Evolutionary conservation across 2,888 invertebrate species (phyloP).

Genomic region (Scaptomyza polygonia): DNA sequence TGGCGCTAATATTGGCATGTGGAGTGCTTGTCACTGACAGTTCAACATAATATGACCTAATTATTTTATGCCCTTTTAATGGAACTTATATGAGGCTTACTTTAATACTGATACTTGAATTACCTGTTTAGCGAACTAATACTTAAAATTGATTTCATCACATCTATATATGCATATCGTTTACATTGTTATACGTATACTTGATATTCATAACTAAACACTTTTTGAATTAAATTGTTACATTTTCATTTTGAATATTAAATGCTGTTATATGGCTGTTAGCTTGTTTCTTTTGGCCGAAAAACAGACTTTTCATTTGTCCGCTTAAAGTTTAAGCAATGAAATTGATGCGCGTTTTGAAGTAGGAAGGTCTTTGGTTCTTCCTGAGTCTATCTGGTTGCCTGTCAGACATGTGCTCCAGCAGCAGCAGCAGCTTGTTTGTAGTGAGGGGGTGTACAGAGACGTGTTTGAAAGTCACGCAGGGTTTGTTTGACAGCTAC

Average conservation of each 20-base stretch:
- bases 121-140: too few relatives aligned
- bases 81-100: too few relatives aligned
- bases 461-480: conserved; percentile 57
- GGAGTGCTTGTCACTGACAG: too few relatives aligned
- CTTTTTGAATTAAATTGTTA: background rate
- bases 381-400: conserved; percentile 7
- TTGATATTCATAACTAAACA: too few relatives aligned
- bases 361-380: conserved; percentile 20
- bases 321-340: conserved; percentile 35
- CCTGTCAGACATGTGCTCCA: conserved; percentile 38
- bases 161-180: too few relatives aligned
- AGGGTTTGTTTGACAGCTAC: conserved; percentile 65
- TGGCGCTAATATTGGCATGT: background rate
- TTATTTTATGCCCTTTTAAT: too few relatives aligned
- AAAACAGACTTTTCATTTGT: conserved; percentile 8
- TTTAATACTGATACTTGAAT: background rate
- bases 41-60: too few relatives aligned
- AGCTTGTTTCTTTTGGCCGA: too few relatives aligned
- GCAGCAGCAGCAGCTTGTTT: background rate
- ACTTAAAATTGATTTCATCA: too few relatives aligned
- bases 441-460: background rate
- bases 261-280: too few relatives aligned
- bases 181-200: too few relatives aligned
- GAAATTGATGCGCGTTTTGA: conserved; percentile 47
- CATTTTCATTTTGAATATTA: conserved; percentile 4